phyloP scores from a whole-genome alignment of 2,888 invertebrate species.

The Anoncus sp. region DNA sequence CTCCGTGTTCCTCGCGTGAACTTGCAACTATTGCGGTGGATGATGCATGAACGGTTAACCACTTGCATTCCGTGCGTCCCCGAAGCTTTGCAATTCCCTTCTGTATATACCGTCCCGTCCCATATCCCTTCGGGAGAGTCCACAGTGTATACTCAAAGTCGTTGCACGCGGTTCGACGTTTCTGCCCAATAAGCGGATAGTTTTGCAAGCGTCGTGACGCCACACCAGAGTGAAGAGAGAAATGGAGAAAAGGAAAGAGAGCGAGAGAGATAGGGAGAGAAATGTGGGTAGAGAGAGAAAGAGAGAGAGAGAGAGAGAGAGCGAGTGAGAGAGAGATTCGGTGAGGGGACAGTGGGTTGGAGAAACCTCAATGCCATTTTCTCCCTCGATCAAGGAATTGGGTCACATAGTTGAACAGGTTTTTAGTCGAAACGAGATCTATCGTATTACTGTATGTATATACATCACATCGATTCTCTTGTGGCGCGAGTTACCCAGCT shows the following conservation, averaged over 20 bases:
- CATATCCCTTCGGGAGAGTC: conserved; percentile 28
- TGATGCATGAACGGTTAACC: conserved; percentile 77
- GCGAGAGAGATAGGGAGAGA: conserved; percentile 2
- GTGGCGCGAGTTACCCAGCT: conserved; percentile 22
- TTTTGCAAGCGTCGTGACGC: conserved; percentile 55
- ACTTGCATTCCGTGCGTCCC: conserved; percentile 69
- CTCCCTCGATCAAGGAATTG: conserved; percentile 58
- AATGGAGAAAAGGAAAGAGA: conserved; percentile 7
- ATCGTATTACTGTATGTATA: conserved; percentile 39
- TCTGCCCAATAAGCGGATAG: conserved; percentile 71
- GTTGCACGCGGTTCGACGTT: conserved; percentile 65
- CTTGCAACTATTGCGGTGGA: conserved; percentile 76
- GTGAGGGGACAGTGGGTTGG: conserved; percentile 17
- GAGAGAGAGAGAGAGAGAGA: conserved; percentile 32
- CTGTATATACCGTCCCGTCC: neutral
- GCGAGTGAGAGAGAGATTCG: conserved; percentile 15
- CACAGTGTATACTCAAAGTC: conserved; percentile 16
- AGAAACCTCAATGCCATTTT: conserved; percentile 55
- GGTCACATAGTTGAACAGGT: conserved; percentile 63
- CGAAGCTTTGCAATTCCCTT: conserved; percentile 42
- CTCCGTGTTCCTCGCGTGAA: conserved; percentile 67
- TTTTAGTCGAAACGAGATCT: conserved; percentile 55
- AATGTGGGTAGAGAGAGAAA: conserved; percentile 3
- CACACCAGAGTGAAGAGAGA: conserved; percentile 35
- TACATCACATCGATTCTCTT: conserved; percentile 25